A percentile compares a stretch with the other conserved stretches of the same genome.
These are phyloP conservation scores for Nyctibius grandis DNA, from an alignment of 2,797 vertebrate species.

Conservation along the genomic window DNA sequence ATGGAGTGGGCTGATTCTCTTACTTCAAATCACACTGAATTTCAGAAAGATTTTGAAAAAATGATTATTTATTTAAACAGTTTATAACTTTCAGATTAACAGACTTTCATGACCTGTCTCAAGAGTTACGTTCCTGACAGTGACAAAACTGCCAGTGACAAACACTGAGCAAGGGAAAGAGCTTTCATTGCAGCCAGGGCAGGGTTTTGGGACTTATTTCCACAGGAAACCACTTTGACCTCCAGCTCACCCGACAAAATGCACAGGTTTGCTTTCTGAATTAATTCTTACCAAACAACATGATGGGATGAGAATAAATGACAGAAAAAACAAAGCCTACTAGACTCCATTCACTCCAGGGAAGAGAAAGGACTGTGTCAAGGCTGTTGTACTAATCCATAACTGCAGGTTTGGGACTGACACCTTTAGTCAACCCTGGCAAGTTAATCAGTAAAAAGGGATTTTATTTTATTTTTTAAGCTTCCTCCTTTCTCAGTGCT, in stretches of 20 bases:
- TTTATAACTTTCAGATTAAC: neutral
- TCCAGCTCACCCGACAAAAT: neutral
- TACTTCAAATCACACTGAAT: conserved; percentile 18
- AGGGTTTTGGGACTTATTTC: neutral
- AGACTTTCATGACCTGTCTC: neutral
- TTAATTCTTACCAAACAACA: neutral
- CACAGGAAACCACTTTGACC: neutral
- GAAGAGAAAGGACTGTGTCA: neutral
- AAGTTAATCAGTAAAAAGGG: neutral
- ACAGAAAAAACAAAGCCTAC: neutral
- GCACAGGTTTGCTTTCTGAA: neutral
- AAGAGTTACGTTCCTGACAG: neutral
- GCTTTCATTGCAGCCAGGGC: neutral
- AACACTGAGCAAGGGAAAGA: neutral
- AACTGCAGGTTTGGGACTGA: neutral
- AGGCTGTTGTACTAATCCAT: neutral
- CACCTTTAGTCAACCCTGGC: neutral
- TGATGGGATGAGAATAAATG: neutral
- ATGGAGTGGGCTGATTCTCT: conserved; percentile 20
- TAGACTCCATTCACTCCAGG: neutral
- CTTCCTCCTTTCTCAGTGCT: neutral
- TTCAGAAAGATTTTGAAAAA: conserved; percentile 10
- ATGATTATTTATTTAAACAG: neutral
- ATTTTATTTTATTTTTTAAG: neutral
- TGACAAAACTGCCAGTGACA: neutral